Evolutionary conservation across 2,113 vertebrate genomes (phyloP).

Genomic region (Dasyprocta punctata): DNA sequence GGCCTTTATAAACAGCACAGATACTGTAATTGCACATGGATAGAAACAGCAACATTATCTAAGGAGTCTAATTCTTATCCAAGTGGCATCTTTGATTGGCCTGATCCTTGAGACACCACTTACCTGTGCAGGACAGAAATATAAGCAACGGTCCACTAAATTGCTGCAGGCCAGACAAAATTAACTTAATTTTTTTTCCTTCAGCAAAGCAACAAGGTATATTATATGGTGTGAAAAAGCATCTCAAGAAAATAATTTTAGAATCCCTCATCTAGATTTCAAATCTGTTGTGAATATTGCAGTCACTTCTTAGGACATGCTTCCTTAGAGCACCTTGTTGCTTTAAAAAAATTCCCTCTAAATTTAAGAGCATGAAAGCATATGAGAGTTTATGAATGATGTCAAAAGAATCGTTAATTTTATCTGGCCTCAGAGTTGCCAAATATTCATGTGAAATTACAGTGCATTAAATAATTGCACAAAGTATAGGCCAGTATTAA

Average conservation of each 20-base stretch:
- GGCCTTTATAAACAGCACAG: constrained; percentile 93
- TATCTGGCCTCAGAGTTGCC: constrained; percentile 88
- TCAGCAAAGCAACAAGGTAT: constrained; percentile 82
- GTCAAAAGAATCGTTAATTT: constrained; percentile 83
- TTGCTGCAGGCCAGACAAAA: constrained; percentile 89
- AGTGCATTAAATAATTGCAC: constrained; percentile 91
- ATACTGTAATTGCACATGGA: constrained; percentile 98
- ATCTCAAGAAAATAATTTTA: constrained; percentile 72
- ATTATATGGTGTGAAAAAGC: constrained; percentile 73
- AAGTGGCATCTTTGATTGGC: constrained; percentile 90
- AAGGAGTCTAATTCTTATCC: constrained; percentile 85
- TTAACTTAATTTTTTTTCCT: constrained; percentile 72
- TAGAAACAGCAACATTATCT: constrained; percentile 86
- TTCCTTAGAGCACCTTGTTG: constrained; percentile 80
- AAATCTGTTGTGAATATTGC: constrained; percentile 73
- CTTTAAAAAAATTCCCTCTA: constrained; percentile 82
- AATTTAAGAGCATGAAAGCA: constrained; percentile 76
- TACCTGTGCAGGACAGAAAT: constrained; percentile 88
- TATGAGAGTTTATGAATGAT: constrained; percentile 70
- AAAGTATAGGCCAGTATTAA: constrained; percentile 89
- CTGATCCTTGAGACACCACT: constrained; percentile 90
- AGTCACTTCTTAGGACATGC: constrained; percentile 62
- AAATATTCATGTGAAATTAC: constrained; percentile 97
- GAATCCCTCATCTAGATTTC: constrained; percentile 55
- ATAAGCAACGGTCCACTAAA: constrained; percentile 86